Conservation (phyloP, 2,888 invertebrate genomes). For the Nymphalis polychloros region DNA sequence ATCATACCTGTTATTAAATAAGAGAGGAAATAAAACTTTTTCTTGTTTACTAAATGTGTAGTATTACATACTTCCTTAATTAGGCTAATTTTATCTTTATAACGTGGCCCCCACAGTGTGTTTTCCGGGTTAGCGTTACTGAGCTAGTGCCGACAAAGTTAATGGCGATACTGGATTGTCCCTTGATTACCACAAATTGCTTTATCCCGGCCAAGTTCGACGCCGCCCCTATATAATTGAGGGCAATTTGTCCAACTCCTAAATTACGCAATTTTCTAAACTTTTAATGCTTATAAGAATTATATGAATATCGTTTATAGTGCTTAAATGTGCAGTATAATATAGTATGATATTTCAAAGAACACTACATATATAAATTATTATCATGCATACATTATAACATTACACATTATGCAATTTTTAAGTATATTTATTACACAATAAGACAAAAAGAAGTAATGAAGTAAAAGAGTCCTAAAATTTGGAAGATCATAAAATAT, state of each 20-base stretch:
- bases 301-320: background rate
- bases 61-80: constrained; percentile 48
- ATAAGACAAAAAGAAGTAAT: no score
- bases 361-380: no score
- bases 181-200: constrained; percentile 71
- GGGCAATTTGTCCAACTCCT: constrained; percentile 28
- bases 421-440: no score
- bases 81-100: constrained; percentile 44
- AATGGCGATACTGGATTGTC: constrained; percentile 58
- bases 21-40: constrained; percentile 31
- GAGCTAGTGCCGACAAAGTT: constrained; percentile 51
- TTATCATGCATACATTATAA: no score
- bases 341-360: no score
- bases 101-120: constrained; percentile 25
- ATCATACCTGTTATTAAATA: constrained; percentile 6
- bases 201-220: constrained; percentile 53
- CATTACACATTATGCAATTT: no score
- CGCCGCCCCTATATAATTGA: constrained; percentile 54
- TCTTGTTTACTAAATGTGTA: constrained; percentile 45
- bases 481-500: no score
- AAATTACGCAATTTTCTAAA: constrained; percentile 26
- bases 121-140: constrained; percentile 36
- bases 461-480: no score
- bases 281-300: constrained; percentile 18
- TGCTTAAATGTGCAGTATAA: background rate